Conservation (phyloP, 2,797 vertebrate species). For the Rhabdomys pumilio region DNA sequence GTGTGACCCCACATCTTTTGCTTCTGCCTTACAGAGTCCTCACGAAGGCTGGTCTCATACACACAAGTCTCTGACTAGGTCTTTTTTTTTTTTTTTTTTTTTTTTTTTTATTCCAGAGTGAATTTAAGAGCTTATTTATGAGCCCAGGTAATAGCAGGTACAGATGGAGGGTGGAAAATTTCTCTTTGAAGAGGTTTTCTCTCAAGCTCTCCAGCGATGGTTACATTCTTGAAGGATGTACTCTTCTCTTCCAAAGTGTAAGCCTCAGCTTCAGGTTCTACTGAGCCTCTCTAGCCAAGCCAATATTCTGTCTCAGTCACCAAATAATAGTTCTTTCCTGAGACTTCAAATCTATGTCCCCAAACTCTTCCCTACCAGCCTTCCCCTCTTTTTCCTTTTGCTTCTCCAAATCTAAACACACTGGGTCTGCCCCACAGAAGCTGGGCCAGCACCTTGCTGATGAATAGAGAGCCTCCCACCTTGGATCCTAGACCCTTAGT, state of each 20-base stretch:
- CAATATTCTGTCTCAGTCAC: background rate
- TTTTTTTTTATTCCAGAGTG: background rate
- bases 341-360: conserved; percentile 11
- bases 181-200: background rate
- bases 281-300: conserved; percentile 9
- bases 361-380: background rate
- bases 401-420: background rate
- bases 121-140: rapidly evolving
- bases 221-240: background rate
- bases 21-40: background rate
- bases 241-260: background rate
- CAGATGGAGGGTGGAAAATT: background rate
- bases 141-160: background rate
- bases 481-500: background rate
- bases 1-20: background rate
- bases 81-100: background rate
- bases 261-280: background rate
- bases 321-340: background rate
- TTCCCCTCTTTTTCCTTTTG: background rate
- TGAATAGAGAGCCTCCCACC: background rate
- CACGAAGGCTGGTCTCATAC: background rate
- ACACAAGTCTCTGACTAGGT: background rate
- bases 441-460: background rate
- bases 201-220: background rate
- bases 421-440: background rate